phyloP scores from a whole-genome alignment of 2,888 invertebrate species.

The Drosophila dives region DNA sequence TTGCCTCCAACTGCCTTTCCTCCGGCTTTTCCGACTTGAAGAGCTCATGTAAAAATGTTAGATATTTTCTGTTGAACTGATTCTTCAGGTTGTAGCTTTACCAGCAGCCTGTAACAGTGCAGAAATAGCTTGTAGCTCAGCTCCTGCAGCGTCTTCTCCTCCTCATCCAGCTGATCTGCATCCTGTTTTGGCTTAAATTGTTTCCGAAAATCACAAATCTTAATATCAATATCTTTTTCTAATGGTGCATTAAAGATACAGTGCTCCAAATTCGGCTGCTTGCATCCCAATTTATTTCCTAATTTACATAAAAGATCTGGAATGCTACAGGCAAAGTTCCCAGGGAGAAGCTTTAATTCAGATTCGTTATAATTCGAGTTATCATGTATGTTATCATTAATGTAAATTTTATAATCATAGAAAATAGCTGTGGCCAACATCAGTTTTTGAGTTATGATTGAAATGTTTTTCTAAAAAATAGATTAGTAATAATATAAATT shows the following conservation, averaged over 20 bases:
- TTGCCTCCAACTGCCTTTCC: not conserved
- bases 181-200: conserved; percentile 17
- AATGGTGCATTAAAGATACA: no score
- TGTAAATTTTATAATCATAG: not conserved
- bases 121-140: conserved; percentile 29
- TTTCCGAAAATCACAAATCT: conserved; percentile 17
- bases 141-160: conserved; percentile 7
- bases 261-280: not conserved
- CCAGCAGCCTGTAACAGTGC: conserved; percentile 33
- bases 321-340: not conserved
- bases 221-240: not conserved
- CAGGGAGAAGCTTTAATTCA: not conserved
- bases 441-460: not conserved
- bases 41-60: conserved; percentile 34
- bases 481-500: not conserved
- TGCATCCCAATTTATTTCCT: conserved; percentile 1
- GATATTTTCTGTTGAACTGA: not conserved
- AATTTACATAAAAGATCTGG: not conserved
- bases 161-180: not conserved
- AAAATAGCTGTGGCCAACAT: not conserved
- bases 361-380: not conserved
- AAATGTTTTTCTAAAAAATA: not conserved
- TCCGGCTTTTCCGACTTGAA: conserved; percentile 1
- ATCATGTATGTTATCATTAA: no score
- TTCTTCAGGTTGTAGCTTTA: conserved; percentile 16